Base-by-base conservation (phyloP, 2,888 invertebrate genomes). In the Iselma pallidipennis region DNA sequence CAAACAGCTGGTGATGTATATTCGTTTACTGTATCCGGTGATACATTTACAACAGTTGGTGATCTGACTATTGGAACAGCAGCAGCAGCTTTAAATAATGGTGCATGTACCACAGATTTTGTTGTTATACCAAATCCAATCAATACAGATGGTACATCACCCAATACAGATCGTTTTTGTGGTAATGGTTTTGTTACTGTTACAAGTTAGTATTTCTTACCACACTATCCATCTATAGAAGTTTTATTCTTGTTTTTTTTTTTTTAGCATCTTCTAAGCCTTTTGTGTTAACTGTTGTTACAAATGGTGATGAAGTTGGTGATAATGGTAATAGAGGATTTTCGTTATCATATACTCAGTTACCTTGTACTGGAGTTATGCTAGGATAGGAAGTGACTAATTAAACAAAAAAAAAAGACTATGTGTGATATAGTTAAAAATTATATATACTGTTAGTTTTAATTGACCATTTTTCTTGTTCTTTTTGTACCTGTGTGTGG, bases 121-220 rank as follows among this genome's bases (percentile, higher is more conserved):
- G 86, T 93, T 9, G 86, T 92, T 4, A 88, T 94, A 70, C 90
- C 92, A 2, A 87, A 89, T 78, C 89, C 92, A 0, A 68, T 69
- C 25, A 78, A 71, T 0, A 77, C 72, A 45, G 83, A 83, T 12
- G 83, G 84, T 49, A 78, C 76, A 49, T 63, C 74, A 45, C 57
- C 78, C 21, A 82, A 83, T 62, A 84, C 85, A 1, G 92, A 93
- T 74, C 83, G 92, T 48, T 92, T 91, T 81, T 93, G 93, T 74
- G 92, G 92, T 0, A 82, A 90, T 61, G 90, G 88, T 3, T 87
- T 93, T 70, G 83, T 86, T 1, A 76, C 88, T 2, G 88, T 90
- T 49, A 86, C 85, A 48, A 85, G 90, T 86, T 81, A 84, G 87
- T 82, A 31, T 45, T 55, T 29, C 5, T 54, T 16, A 9, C n/a